phyloP scores from a whole-genome alignment of 1,140 invertebrate species.

The Latrodectus geometricus region DNA sequence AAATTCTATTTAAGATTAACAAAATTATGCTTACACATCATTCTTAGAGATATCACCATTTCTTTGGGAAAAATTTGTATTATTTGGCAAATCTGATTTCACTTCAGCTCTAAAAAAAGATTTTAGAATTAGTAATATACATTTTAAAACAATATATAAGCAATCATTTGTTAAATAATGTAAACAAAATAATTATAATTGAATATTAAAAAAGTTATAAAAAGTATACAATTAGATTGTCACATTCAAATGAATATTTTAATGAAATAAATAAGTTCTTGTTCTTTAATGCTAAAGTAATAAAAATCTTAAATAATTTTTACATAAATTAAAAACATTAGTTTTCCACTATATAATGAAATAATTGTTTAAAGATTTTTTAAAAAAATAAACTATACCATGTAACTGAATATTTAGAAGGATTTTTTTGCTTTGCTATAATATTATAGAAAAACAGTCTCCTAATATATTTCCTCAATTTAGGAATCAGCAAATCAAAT shows the following conservation, averaged over 20 bases:
- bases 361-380: too few relatives aligned
- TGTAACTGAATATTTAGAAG: too few relatives aligned
- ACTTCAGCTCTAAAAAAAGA: constrained; percentile 16
- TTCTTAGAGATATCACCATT: constrained; percentile 13
- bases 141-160: background rate
- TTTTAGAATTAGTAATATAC: background rate
- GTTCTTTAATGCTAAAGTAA: background rate
- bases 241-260: background rate
- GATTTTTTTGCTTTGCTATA: too few relatives aligned
- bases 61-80: background rate
- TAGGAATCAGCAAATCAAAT: too few relatives aligned
- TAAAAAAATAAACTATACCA: too few relatives aligned
- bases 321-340: too few relatives aligned
- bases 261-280: background rate
- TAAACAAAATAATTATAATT: background rate
- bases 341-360: too few relatives aligned
- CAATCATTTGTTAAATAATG: background rate
- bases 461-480: too few relatives aligned
- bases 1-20: background rate
- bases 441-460: too few relatives aligned
- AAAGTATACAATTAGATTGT: background rate
- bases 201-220: background rate
- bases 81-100: constrained; percentile 5
- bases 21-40: constrained; percentile 10
- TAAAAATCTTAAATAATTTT: too few relatives aligned